Evolutionary conservation across 2,888 invertebrate genomes (phyloP).

Genomic region (Tetramorium bicarinatum): DNA sequence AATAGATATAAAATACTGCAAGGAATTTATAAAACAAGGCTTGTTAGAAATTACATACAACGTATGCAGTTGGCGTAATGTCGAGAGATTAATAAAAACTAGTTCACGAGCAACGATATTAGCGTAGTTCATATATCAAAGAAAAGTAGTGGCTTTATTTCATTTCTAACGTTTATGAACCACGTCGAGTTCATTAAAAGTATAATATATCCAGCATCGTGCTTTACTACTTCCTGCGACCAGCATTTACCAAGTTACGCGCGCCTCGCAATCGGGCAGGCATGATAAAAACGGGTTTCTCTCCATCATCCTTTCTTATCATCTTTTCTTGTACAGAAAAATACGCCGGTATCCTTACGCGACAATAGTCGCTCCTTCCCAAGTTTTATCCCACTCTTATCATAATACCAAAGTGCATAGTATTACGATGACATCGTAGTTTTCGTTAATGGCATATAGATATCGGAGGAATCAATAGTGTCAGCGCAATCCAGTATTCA

Average conservation of each 20-base stretch:
- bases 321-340: conserved; percentile 53
- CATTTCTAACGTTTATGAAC: conserved; percentile 56
- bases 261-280: conserved; percentile 47
- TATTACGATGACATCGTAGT: conserved; percentile 55
- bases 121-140: conserved; percentile 37
- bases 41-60: conserved; percentile 26
- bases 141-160: conserved; percentile 53
- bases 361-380: conserved; percentile 50
- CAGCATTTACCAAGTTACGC: conserved; percentile 52
- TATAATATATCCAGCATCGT: conserved; percentile 53
- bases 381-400: conserved; percentile 52
- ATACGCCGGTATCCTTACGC: conserved; percentile 49
- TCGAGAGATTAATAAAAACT: conserved; percentile 43
- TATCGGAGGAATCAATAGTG: conserved; percentile 38
- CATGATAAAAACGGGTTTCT: conserved; percentile 53
- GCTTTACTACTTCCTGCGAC: conserved; percentile 50
- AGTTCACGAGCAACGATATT: conserved; percentile 43
- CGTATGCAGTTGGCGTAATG: conserved; percentile 1
- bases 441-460: conserved; percentile 53
- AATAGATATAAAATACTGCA: background rate
- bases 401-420: conserved; percentile 54
- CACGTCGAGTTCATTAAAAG: conserved; percentile 58
- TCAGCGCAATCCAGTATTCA: conserved; percentile 31
- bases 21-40: background rate
- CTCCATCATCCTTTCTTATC: conserved; percentile 55